Evolutionary conservation across 1,140 invertebrate genomes (phyloP).

Genomic region (Adelges cooleyi): DNA sequence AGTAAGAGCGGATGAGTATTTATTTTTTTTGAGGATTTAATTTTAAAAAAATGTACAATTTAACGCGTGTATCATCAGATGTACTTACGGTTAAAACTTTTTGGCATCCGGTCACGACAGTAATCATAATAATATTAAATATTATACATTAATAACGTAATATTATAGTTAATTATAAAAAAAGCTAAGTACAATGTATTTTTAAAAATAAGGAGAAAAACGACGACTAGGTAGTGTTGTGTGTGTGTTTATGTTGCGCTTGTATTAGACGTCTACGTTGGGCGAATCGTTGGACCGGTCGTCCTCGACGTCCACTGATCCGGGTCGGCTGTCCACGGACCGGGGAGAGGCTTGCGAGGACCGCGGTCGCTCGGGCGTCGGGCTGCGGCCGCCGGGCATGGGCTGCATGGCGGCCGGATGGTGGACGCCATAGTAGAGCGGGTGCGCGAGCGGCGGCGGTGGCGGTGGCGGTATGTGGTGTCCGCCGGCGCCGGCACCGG

Average conservation of each 20-base stretch:
- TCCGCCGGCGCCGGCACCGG: constrained; percentile 32
- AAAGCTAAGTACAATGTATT: too few relatives aligned
- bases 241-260: not conserved
- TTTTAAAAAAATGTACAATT: too few relatives aligned
- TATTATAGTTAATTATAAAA: too few relatives aligned
- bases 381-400: constrained; percentile 36
- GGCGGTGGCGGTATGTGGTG: constrained; percentile 44
- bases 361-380: constrained; percentile 22
- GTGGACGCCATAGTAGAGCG: constrained; percentile 45
- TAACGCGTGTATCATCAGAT: too few relatives aligned
- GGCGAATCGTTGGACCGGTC: constrained; percentile 33
- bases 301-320: constrained; percentile 35
- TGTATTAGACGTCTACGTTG: constrained; percentile 32
- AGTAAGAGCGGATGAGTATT: too few relatives aligned
- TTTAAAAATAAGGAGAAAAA: constrained; percentile 10
- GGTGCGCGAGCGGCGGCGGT: constrained; percentile 47
- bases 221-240: constrained; percentile 15
- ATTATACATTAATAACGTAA: too few relatives aligned
- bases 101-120: too few relatives aligned
- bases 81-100: too few relatives aligned
- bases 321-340: constrained; percentile 33
- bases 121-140: too few relatives aligned
- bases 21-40: too few relatives aligned
- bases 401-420: constrained; percentile 29
- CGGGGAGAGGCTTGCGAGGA: constrained; percentile 30